Evolutionary conservation across 2,113 vertebrate species (phyloP).

Genomic region (Rattus norvegicus): DNA sequence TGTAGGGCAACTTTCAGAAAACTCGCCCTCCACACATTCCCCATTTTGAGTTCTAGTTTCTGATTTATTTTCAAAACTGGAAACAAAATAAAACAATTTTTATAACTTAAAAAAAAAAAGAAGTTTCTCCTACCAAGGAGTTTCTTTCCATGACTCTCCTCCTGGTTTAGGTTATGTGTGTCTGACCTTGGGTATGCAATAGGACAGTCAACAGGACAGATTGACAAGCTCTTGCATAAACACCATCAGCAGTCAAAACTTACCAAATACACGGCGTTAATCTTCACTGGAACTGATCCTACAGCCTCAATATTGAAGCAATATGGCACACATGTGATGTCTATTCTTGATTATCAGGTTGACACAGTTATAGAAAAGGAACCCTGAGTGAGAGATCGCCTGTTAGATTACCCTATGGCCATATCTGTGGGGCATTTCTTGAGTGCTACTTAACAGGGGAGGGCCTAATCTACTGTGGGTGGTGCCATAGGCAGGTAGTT

Average conservation of each 20-base stretch:
- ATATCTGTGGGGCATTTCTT: background rate
- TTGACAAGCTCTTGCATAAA: no score
- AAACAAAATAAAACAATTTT: background rate
- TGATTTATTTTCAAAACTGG: background rate
- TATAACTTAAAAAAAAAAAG: background rate
- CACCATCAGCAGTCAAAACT: background rate
- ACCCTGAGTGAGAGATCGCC: background rate
- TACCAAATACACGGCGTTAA: background rate
- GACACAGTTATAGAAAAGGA: background rate
- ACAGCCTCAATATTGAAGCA: background rate
- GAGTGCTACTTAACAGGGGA: background rate
- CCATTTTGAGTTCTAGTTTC: background rate
- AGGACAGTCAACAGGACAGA: background rate
- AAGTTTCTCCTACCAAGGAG: background rate
- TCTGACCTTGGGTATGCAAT: background rate
- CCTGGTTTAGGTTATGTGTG: background rate
- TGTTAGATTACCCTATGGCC: background rate
- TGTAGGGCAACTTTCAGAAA: background rate
- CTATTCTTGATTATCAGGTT: background rate
- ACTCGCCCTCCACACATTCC: background rate
- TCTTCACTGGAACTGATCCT: rapidly evolving
- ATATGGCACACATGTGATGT: background rate
- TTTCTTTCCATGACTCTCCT: background rate
- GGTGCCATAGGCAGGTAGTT: background rate
- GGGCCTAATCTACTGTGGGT: background rate